phyloP scores from a whole-genome alignment of 2,797 vertebrate species.

The Paramormyrops hopkinsi region DNA sequence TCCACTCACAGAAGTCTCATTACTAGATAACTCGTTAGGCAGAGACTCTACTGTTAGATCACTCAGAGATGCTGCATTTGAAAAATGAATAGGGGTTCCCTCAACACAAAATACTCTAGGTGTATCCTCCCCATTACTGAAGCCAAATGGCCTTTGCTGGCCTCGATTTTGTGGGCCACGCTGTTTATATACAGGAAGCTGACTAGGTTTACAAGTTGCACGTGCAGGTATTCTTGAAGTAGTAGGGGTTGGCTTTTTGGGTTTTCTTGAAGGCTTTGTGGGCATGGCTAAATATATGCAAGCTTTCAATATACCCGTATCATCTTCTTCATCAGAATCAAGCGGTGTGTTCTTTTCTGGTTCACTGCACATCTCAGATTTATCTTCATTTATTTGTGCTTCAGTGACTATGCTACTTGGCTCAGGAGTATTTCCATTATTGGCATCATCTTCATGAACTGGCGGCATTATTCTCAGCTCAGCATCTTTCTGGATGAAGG shows the following conservation, averaged over 20 bases:
- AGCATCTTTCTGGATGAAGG: slow-evolving; percentile 81
- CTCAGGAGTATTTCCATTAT: slow-evolving; percentile 27
- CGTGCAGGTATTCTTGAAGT: slow-evolving; percentile 73
- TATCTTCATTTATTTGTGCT: slow-evolving; percentile 54
- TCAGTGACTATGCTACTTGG: slow-evolving; percentile 19
- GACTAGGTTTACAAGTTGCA: slow-evolving; percentile 81
- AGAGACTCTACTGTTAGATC: slow-evolving; percentile 95
- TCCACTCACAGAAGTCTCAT: slow-evolving; percentile 48
- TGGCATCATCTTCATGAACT: slow-evolving; percentile 74
- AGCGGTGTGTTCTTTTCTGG: slow-evolving; percentile 76
- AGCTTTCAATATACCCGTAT: slow-evolving; percentile 87
- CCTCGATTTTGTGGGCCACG: slow-evolving; percentile 75
- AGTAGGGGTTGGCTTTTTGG: slow-evolving; percentile 72
- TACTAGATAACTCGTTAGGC: slow-evolving; percentile 73
- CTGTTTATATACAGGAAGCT: slow-evolving; percentile 91
- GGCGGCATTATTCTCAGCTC: slow-evolving; percentile 80
- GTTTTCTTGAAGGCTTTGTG: slow-evolving; percentile 87
- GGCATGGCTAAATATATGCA: slow-evolving; percentile 99
- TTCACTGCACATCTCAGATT: slow-evolving; percentile 58
- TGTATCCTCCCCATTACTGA: slow-evolving; percentile 80
- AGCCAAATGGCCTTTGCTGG: slow-evolving; percentile 68
- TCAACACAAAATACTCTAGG: slow-evolving; percentile 90
- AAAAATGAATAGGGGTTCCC: slow-evolving; percentile 94
- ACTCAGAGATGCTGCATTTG: slow-evolving; percentile 90
- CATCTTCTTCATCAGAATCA: slow-evolving; percentile 84